These are phyloP conservation scores for Bovichtus diacanthus DNA, from an alignment of 2,797 vertebrate species.

Conservation along the genomic window DNA sequence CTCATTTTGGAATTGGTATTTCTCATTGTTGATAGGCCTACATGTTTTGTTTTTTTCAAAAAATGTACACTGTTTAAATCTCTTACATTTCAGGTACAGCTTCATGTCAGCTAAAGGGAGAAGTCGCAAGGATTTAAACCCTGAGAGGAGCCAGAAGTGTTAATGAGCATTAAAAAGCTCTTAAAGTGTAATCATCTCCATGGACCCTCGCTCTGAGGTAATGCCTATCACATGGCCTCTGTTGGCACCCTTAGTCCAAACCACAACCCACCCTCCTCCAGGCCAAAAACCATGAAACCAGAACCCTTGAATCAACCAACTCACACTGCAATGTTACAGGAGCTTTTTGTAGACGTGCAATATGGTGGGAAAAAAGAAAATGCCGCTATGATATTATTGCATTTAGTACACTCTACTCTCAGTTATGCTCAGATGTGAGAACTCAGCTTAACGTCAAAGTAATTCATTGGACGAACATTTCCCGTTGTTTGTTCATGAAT, in stretches of 20 bases:
- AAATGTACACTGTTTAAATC: not conserved
- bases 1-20: not conserved
- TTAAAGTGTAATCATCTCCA: slow-evolving; percentile 84
- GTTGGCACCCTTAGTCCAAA: slow-evolving; percentile 46
- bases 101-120: slow-evolving; percentile 14
- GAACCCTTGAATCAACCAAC: slow-evolving; percentile 39
- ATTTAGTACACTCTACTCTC: not conserved
- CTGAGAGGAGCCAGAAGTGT: slow-evolving; percentile 85
- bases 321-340: slow-evolving; percentile 21
- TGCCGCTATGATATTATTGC: slow-evolving; percentile 8
- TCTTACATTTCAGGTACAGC: not conserved
- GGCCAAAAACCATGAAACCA: slow-evolving; percentile 62
- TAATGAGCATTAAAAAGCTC: slow-evolving; percentile 89
- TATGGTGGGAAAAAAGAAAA: slow-evolving; percentile 8
- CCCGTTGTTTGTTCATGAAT: slow-evolving; percentile 22
- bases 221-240: slow-evolving; percentile 78
- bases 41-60: slow-evolving; percentile 15
- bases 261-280: slow-evolving; percentile 52
- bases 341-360: slow-evolving; percentile 3
- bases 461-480: slow-evolving; percentile 10
- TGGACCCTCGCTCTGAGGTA: slow-evolving; percentile 83
- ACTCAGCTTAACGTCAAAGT: not conserved
- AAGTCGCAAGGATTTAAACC: slow-evolving; percentile 61
- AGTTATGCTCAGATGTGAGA: slow-evolving; percentile 2
- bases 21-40: too few species aligned